These are phyloP conservation scores for Hydropsyche betteni DNA, from an alignment of 2,888 invertebrate species.

Conservation along the genomic window DNA sequence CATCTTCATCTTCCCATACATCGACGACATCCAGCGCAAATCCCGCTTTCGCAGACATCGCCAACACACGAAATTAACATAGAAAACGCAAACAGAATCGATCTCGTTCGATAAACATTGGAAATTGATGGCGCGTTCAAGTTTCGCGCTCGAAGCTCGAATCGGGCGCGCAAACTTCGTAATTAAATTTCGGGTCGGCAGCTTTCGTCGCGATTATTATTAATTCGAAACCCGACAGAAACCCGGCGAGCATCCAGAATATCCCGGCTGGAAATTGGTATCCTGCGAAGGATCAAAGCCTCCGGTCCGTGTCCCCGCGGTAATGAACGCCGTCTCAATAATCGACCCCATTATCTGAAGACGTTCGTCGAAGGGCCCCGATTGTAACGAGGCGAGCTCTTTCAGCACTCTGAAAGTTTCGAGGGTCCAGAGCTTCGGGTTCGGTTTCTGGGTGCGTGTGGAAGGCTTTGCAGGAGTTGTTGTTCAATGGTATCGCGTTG, in stretches of 20 bases:
- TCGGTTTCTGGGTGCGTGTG: too few relatives aligned
- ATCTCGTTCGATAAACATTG: not conserved
- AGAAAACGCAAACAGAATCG: too few relatives aligned
- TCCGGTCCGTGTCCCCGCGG: not conserved
- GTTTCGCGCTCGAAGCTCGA: not conserved
- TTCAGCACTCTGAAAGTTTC: too few relatives aligned
- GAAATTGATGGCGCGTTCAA: not conserved
- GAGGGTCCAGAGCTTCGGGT: too few relatives aligned
- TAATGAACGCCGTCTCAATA: constrained; percentile 27
- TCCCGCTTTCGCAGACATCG: too few relatives aligned
- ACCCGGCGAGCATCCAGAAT: not conserved
- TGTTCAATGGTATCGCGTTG: too few relatives aligned
- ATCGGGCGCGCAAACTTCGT: not conserved
- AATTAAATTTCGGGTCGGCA: not conserved
- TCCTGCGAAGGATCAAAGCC: too few relatives aligned
- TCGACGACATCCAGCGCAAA: too few relatives aligned
- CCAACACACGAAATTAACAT: too few relatives aligned
- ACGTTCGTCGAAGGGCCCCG: not conserved
- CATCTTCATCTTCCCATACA: too few relatives aligned
- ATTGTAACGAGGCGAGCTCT: too few relatives aligned
- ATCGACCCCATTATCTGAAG: constrained; percentile 26
- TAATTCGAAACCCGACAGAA: not conserved
- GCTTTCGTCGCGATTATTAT: not conserved
- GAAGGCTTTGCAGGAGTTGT: too few relatives aligned
- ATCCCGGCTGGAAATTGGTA: not conserved